A percentile compares a stretch with the other conserved stretches of the same genome.
Conservation (phyloP, 64 coral and sea anemone species). For the Anthopleura sola region DNA sequence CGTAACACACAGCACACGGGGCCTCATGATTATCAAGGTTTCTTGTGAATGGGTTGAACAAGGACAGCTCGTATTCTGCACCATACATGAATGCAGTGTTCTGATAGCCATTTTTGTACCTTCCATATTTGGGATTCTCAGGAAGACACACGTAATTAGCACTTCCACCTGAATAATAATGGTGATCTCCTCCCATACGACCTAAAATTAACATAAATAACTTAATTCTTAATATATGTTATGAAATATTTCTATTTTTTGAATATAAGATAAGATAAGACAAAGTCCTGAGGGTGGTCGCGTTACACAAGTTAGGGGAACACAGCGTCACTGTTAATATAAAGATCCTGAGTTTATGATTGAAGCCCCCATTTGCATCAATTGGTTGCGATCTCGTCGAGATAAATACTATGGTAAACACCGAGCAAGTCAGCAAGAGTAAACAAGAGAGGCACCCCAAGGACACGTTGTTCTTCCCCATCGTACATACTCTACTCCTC, state of each 20-base stretch:
- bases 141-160: too few relatives aligned
- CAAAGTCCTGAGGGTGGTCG: too few relatives aligned
- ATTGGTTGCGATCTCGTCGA: too few relatives aligned
- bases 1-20: constrained; percentile 36
- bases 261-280: too few relatives aligned
- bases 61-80: constrained; percentile 14
- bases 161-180: constrained; percentile 2
- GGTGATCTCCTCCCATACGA: constrained; percentile 8
- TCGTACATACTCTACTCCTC: constrained; percentile 28
- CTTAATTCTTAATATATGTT: too few relatives aligned
- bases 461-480: constrained; percentile 46
- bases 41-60: constrained; percentile 19
- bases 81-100: not conserved
- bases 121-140: too few relatives aligned
- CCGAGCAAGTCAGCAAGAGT: not conserved
- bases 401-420: not conserved
- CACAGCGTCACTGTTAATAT: too few relatives aligned
- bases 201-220: too few relatives aligned
- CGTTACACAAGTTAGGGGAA: too few relatives aligned
- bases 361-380: too few relatives aligned
- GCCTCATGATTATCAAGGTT: constrained; percentile 41
- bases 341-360: too few relatives aligned
- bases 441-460: not conserved
- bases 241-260: too few relatives aligned
- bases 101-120: not conserved